These are phyloP conservation scores for Caenorhabditis becei DNA, from an alignment of 2,888 invertebrate genomes.

Conservation along the genomic window DNA sequence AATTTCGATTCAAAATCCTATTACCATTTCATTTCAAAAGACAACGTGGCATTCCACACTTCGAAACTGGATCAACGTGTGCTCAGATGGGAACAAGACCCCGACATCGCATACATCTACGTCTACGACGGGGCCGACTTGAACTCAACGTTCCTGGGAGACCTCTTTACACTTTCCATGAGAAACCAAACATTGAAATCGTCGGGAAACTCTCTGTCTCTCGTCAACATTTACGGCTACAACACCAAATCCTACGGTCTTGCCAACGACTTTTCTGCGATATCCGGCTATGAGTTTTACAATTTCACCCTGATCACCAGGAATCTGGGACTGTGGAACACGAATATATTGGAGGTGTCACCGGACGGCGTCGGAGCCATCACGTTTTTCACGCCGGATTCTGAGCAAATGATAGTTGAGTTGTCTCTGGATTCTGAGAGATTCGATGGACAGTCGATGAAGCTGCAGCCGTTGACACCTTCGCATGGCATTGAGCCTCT, in stretches of 20 bases:
- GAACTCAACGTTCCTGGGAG: neutral
- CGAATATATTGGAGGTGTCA: no score
- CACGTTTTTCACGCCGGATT: no score
- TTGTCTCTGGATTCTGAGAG: no score
- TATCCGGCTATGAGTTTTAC: neutral
- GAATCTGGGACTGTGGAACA: no score
- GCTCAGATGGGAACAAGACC: neutral
- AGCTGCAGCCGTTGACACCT: no score
- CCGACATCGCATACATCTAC: neutral
- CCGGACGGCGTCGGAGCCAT: no score
- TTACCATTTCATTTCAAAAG: neutral
- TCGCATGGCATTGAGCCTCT: no score
- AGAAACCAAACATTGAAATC: neutral
- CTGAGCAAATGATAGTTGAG: no score
- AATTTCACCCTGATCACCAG: no score
- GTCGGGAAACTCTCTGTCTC: neutral
- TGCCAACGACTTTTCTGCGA: slow-evolving; percentile 2
- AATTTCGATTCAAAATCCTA: neutral
- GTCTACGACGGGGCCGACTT: slow-evolving; percentile 15
- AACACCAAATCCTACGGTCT: neutral
- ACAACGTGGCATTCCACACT: neutral
- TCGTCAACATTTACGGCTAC: slow-evolving; percentile 3
- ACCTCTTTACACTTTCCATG: neutral
- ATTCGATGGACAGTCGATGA: no score
- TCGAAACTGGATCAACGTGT: no score